Conservation (phyloP, 2,888 invertebrate species). For the Gryllus longicercus region DNA sequence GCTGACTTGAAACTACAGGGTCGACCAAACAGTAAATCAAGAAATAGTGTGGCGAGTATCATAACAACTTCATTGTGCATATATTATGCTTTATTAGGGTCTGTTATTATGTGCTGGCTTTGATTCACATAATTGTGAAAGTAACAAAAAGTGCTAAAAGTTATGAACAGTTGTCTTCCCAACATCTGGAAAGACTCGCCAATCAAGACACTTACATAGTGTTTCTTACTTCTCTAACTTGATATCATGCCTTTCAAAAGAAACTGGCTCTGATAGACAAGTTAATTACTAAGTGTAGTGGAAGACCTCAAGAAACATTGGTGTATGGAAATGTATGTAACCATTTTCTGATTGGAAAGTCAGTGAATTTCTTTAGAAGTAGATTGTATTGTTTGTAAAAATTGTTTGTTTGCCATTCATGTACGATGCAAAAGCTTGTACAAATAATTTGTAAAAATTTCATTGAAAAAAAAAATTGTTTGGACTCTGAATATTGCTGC, state of each 20-base stretch:
- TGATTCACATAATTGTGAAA: background rate
- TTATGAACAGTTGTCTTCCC: conserved; percentile 10
- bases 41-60: background rate
- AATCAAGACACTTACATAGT: background rate
- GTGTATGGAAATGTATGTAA: conserved; percentile 2
- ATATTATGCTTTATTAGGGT: background rate
- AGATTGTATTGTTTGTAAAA: background rate
- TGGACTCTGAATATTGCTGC: background rate
- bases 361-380: conserved; percentile 3
- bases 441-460: background rate
- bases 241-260: background rate
- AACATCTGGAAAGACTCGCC: conserved; percentile 17
- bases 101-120: background rate
- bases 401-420: background rate
- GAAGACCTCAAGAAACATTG: background rate
- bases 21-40: background rate
- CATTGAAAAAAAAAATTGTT: background rate
- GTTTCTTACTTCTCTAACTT: background rate
- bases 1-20: conserved; percentile 1
- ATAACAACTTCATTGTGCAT: conserved; percentile 1
- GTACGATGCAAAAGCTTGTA: background rate
- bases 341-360: conserved; percentile 4
- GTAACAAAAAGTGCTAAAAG: background rate
- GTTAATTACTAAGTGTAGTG: conserved; percentile 3
- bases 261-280: conserved; percentile 10